Conservation (phyloP, 1,140 invertebrate genomes). For the Gryllus bimaculatus region DNA sequence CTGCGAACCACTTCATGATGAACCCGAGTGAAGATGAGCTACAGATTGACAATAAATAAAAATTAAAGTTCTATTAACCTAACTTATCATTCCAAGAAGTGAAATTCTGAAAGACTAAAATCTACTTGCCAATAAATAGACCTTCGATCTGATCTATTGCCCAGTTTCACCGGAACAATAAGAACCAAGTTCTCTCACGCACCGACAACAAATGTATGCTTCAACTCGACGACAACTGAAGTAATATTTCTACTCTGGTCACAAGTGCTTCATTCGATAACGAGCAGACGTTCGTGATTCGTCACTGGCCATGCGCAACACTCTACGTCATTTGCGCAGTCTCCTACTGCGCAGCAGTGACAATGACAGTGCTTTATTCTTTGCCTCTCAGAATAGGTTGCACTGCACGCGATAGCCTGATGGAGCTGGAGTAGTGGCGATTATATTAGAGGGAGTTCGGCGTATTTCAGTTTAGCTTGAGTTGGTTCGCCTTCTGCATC, state of each 20-base stretch:
- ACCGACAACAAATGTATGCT: background rate
- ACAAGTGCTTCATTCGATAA: background rate
- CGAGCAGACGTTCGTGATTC: background rate
- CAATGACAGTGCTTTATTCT: background rate
- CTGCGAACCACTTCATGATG: constrained; percentile 45
- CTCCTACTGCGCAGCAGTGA: background rate
- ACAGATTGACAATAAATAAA: constrained; percentile 27
- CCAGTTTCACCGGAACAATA: constrained; percentile 9
- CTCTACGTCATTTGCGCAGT: background rate
- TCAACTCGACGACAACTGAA: background rate
- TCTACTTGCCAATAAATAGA: constrained; percentile 23
- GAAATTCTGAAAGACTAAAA: background rate
- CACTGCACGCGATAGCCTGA: background rate
- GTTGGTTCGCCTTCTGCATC: constrained; percentile 62
- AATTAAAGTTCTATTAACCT: background rate
- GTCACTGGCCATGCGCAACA: background rate
- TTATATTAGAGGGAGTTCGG: background rate
- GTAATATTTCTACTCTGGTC: background rate
- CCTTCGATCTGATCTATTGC: constrained; percentile 23
- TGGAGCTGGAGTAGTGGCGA: background rate
- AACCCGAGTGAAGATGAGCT: constrained; percentile 23
- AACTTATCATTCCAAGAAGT: background rate
- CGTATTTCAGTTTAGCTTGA: background rate
- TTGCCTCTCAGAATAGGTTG: background rate
- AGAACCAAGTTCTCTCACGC: background rate